Percentiles rank a stretch among this genome's conserved stretches.
Evolutionary conservation across 2,797 vertebrate genomes (phyloP).

Genomic region (Picus viridis): DNA sequence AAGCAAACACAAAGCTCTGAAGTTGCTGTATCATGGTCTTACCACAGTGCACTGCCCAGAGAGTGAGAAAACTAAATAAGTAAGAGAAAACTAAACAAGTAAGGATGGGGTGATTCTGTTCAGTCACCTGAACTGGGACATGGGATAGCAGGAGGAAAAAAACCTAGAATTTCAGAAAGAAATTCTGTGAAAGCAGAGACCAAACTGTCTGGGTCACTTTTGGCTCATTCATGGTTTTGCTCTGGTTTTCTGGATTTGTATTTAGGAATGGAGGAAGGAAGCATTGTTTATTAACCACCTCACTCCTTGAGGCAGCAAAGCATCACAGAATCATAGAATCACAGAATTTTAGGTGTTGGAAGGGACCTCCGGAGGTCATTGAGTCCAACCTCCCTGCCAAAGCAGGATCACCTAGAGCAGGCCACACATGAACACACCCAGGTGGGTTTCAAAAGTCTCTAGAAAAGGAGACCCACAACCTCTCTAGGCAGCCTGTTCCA

Average conservation of each 20-base stretch:
- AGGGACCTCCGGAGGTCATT: too few relatives aligned
- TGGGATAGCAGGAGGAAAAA: not conserved
- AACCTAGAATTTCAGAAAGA: not conserved
- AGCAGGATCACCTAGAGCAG: too few relatives aligned
- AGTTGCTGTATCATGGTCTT: not conserved
- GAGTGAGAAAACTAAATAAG: not conserved
- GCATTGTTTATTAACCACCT: not conserved
- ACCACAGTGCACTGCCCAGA: not conserved
- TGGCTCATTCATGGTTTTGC: not conserved
- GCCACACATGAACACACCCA: too few relatives aligned
- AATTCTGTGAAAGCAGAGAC: not conserved
- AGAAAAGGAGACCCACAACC: too few relatives aligned
- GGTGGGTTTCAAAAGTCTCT: too few relatives aligned
- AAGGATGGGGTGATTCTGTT: not conserved
- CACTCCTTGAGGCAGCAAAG: not conserved
- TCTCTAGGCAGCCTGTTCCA: too few relatives aligned
- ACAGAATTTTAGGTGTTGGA: too few relatives aligned
- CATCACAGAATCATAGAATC: too few relatives aligned
- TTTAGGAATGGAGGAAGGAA: not conserved
- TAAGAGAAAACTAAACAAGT: not conserved
- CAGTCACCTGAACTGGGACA: not conserved
- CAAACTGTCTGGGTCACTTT: not conserved
- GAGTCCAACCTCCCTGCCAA: too few relatives aligned
- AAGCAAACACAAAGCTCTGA: conserved; percentile 9
- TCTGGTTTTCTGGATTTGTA: not conserved